These are phyloP conservation scores for Papilio helenus DNA, from an alignment of 1,140 invertebrate species.

Conservation along the genomic window DNA sequence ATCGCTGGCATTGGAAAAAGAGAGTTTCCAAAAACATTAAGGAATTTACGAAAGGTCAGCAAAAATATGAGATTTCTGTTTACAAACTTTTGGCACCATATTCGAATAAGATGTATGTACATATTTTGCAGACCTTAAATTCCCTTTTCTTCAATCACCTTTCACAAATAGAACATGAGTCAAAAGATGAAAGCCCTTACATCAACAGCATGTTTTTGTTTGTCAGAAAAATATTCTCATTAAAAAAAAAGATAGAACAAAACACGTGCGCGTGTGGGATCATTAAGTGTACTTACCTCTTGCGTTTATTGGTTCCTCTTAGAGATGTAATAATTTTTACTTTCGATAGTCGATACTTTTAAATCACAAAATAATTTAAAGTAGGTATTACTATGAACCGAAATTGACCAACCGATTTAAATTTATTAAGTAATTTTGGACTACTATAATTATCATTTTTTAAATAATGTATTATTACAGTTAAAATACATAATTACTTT, in stretches of 20 bases:
- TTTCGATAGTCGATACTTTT: not conserved
- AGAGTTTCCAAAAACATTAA: too few species aligned
- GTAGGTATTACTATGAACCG: not conserved
- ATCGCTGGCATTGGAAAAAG: not conserved
- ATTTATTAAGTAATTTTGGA: not conserved
- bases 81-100: not conserved
- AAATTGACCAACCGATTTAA: not conserved
- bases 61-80: not conserved
- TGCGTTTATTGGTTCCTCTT: conserved; percentile 33
- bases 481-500: too few species aligned
- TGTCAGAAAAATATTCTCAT: conserved; percentile 36
- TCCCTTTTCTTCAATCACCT: not conserved
- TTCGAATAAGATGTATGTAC: not conserved
- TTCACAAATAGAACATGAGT: conserved; percentile 30
- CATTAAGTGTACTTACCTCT: conserved; percentile 36
- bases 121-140: not conserved
- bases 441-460: not conserved
- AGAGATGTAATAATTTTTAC: not conserved
- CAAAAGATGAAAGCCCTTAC: conserved; percentile 23
- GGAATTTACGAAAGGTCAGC: too few species aligned
- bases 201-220: conserved; percentile 39
- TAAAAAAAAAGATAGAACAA: conserved; percentile 30
- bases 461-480: too few species aligned
- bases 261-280: conserved; percentile 32
- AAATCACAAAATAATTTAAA: not conserved